These are phyloP conservation scores for Mus musculus DNA, from an alignment of 2,113 vertebrate genomes.

Conservation along the genomic window DNA sequence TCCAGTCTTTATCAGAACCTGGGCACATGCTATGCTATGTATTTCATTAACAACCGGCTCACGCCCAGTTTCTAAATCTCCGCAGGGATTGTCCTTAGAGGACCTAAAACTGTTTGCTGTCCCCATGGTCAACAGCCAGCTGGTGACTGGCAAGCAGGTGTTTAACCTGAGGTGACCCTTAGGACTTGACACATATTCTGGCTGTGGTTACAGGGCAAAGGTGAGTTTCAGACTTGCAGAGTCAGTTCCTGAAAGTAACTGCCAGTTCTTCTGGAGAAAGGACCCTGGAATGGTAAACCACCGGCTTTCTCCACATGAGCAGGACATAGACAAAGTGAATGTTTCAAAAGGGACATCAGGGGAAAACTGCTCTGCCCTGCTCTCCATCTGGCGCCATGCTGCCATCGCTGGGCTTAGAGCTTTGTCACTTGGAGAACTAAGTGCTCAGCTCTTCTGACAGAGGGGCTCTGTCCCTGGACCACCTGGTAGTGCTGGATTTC, in stretches of 20 bases:
- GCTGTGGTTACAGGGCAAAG: not conserved
- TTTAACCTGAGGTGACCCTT: not conserved
- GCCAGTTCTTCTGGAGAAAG: constrained; percentile 40
- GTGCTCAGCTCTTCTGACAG: not conserved
- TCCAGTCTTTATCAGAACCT: not conserved
- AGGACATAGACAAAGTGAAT: not conserved
- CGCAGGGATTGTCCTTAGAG: not conserved
- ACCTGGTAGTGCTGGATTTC: not conserved
- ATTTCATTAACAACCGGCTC: not conserved
- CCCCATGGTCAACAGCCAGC: not conserved
- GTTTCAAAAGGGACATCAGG: not conserved
- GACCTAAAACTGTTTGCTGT: not conserved
- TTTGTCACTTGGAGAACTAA: not conserved
- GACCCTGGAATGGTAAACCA: not conserved
- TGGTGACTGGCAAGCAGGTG: not conserved
- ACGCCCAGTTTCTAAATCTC: not conserved
- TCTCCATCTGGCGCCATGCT: not conserved
- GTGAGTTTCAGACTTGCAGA: not conserved
- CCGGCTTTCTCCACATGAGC: not conserved
- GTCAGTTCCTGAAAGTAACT: not conserved
- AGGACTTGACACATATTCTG: not conserved
- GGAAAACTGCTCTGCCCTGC: not conserved
- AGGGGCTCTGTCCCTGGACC: not conserved
- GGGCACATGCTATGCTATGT: not conserved
- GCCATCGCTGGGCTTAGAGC: not conserved